phyloP scores from a whole-genome alignment of 23 tunicate species.

The Trididemnum clinides region DNA sequence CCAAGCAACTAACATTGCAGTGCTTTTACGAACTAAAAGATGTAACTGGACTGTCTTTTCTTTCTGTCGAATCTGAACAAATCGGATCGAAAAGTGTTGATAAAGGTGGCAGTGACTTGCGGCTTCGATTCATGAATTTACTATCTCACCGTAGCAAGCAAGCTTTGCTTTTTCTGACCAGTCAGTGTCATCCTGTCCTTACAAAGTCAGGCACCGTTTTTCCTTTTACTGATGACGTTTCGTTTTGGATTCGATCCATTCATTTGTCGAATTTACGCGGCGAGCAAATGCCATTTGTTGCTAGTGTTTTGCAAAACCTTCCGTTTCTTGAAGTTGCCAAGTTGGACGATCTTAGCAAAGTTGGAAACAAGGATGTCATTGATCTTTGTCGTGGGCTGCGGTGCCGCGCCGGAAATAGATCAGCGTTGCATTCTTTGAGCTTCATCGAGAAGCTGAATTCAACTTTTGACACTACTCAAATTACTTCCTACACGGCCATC shows the following conservation, averaged over 20 bases:
- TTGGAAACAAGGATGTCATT: conserved; percentile 8
- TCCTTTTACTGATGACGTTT: neutral
- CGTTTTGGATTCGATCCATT: conserved; percentile 41
- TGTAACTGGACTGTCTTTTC: neutral
- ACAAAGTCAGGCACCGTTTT: conserved; percentile 59
- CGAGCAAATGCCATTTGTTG: conserved; percentile 40
- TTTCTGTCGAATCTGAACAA: neutral
- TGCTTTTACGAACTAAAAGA: conserved; percentile 43
- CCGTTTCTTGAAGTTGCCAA: conserved; percentile 49
- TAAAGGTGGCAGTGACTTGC: conserved; percentile 17
- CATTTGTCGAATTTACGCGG: conserved; percentile 3
- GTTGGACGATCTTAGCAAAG: conserved; percentile 20
- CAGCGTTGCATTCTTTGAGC: conserved; percentile 33
- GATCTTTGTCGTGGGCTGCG: conserved; percentile 41
- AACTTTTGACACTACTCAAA: neutral
- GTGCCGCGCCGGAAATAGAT: neutral
- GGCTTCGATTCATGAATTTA: neutral
- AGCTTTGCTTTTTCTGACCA: conserved; percentile 37
- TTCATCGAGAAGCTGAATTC: conserved; percentile 36
- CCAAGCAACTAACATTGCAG: conserved; percentile 27
- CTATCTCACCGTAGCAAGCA: conserved; percentile 49
- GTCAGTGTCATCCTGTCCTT: conserved; percentile 53
- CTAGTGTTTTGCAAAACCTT: conserved; percentile 29
- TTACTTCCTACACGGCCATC: conserved; percentile 43
- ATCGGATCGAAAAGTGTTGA: neutral